These are phyloP conservation scores for Allenopithecus nigroviridis DNA, from an alignment of 2,797 vertebrate species.

Conservation along the genomic window DNA sequence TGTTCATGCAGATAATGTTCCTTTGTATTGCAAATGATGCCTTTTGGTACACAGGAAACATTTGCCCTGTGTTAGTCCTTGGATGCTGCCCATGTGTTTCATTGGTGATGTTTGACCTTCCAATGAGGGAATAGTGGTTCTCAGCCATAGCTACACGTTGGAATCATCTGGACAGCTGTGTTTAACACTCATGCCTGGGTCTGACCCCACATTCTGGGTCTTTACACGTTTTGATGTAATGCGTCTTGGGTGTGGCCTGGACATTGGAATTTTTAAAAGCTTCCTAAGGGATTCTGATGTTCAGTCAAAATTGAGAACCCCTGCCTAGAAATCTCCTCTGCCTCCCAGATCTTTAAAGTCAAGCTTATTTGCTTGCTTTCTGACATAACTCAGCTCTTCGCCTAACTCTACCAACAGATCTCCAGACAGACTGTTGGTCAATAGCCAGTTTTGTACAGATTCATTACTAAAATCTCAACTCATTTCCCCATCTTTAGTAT, in stretches of 20 bases:
- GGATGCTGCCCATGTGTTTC: not conserved
- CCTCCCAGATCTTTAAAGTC: not conserved
- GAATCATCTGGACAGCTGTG: not conserved
- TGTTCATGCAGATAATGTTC: rapidly evolving
- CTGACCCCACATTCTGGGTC: not conserved
- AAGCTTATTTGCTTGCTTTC: not conserved
- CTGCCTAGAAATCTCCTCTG: not conserved
- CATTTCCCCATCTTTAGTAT: not conserved
- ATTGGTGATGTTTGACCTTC: not conserved
- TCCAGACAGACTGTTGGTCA: not conserved
- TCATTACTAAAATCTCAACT: not conserved
- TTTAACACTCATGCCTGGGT: not conserved
- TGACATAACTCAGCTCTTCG: not conserved
- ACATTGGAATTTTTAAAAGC: not conserved
- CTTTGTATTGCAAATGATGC: not conserved
- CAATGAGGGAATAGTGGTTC: not conserved
- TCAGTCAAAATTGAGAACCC: not conserved
- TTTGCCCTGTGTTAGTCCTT: not conserved
- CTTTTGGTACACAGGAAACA: not conserved
- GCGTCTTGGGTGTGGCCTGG: not conserved
- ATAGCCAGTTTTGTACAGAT: not conserved
- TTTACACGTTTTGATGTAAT: not conserved
- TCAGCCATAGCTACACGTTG: not conserved
- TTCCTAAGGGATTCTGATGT: not conserved
- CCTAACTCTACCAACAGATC: not conserved